Evolutionary conservation across 2,888 invertebrate genomes (phyloP), one percentile per base, ranked within the genome.

Genomic region (Tigriopus californicus): DNA sequence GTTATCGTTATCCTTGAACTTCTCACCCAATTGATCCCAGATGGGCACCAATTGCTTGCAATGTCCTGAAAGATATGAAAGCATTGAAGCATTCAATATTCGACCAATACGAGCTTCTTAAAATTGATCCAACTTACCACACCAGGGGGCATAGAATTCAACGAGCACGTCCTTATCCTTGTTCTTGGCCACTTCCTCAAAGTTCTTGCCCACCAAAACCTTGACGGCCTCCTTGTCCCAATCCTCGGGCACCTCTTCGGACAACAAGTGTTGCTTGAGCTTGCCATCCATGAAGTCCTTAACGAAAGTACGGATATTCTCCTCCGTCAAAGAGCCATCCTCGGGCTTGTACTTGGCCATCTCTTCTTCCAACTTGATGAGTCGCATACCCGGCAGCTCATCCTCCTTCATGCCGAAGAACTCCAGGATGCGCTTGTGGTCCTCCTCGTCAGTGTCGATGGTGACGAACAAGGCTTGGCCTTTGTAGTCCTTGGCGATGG

Each of bases 121-220:
- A 8, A 13, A 40, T 40, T n/a, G 1, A 54, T 5, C 13, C 41
- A 56, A 40, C 51, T 64, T 63, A 10, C 63, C 65, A 61, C 78
- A 79, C 97, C 97, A 97, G 62, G 97, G 95, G 58, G 95, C 95
- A 74, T 95, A 98, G 78, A 98, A 99, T 77, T 98, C 97, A 64
- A 99, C 95, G 61, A 99, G 79, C 55, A 97, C 98, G 68, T 83
- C 82, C 77, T 95, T 97, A 65, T 73, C 76, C 67, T 79, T 78
- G 72, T 97, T 85, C 64, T 85, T 79, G 55, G 82, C 98, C 65
- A 99, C 85, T 65, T 84, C 82, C 67, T 90, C 88, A 72, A 98
- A 99, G 79, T 98, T 99, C 70, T 82, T 83, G 64, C 94, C 84
- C 60, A 95, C 95, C 61, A 99, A 79, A 57, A 79, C 62, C 76